Evolutionary conservation across 2,888 invertebrate genomes (phyloP).

Genomic region (Anorthoa munda): DNA sequence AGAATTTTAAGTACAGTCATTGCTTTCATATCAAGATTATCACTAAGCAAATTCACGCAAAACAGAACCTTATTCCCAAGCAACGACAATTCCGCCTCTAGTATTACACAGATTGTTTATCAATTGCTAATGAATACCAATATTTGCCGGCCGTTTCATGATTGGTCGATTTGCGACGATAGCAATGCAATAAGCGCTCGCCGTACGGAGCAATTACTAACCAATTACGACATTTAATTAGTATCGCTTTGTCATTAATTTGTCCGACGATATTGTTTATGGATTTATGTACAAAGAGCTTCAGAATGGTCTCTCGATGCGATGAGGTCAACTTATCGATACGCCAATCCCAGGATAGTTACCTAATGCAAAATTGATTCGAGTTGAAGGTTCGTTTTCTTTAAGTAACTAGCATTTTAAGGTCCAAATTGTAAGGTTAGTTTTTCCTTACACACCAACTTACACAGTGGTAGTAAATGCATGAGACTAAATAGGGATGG

Average conservation of each 20-base stretch:
- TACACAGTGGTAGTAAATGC: too few relatives aligned
- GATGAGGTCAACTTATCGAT: neutral
- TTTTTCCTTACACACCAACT: too few relatives aligned
- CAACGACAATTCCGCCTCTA: neutral
- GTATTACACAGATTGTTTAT: conserved; percentile 28
- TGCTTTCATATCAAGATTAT: neutral
- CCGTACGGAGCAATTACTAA: conserved; percentile 31
- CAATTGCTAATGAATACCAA: conserved; percentile 43
- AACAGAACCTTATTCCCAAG: conserved; percentile 9
- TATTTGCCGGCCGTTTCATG: conserved; percentile 35
- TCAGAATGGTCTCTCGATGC: neutral
- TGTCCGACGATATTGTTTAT: conserved; percentile 17
- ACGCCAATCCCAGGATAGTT: neutral
- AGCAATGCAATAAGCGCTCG: conserved; percentile 46
- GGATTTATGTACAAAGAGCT: neutral
- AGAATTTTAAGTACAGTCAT: too few relatives aligned
- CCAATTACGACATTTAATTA: conserved; percentile 54
- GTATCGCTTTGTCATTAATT: conserved; percentile 27
- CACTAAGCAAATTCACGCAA: neutral
- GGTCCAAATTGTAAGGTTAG: too few relatives aligned
- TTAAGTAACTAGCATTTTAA: too few relatives aligned
- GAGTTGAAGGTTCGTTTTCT: too few relatives aligned
- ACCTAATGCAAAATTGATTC: too few relatives aligned
- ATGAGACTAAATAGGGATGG: too few relatives aligned
- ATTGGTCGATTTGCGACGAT: conserved; percentile 38